Evolutionary conservation across 2,888 invertebrate genomes (phyloP).

Genomic region (Tholera decimalis): DNA sequence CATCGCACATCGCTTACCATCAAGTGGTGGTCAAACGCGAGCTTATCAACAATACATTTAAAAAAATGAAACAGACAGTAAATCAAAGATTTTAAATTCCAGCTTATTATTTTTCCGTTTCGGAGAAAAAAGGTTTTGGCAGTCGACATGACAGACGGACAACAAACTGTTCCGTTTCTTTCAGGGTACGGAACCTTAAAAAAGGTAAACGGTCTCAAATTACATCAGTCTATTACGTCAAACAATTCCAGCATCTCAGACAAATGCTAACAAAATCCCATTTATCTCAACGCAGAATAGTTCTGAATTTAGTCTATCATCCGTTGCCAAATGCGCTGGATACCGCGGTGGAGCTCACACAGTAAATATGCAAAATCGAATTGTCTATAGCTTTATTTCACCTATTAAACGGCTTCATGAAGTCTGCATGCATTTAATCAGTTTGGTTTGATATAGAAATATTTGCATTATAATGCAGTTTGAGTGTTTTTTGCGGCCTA

Average conservation of each 20-base stretch:
- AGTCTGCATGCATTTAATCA: conserved; percentile 13
- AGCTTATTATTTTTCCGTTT: too few species aligned
- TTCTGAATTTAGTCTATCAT: conserved; percentile 64
- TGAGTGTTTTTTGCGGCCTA: too few species aligned
- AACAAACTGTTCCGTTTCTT: too few species aligned
- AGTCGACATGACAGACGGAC: too few species aligned
- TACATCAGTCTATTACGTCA: neutral
- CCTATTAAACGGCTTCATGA: conserved; percentile 20
- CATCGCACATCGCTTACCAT: too few species aligned
- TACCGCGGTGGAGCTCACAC: conserved; percentile 15
- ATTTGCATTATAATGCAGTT: too few species aligned
- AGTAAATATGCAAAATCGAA: conserved; percentile 45
- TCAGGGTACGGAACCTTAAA: too few species aligned
- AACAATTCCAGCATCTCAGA: conserved; percentile 14
- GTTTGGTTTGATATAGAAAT: conserved; percentile 20
- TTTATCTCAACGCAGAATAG: conserved; percentile 64
- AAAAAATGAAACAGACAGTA: too few species aligned
- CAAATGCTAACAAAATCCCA: conserved; percentile 53
- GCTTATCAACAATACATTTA: too few species aligned
- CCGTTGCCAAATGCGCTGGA: conserved; percentile 60
- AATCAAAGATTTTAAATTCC: too few species aligned
- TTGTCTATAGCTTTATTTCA: conserved; percentile 46
- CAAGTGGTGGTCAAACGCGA: too few species aligned
- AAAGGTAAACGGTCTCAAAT: neutral
- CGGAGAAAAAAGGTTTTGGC: too few species aligned